Conservation (phyloP, 2,888 invertebrate genomes). For the Meiosimyza decipiens region DNA sequence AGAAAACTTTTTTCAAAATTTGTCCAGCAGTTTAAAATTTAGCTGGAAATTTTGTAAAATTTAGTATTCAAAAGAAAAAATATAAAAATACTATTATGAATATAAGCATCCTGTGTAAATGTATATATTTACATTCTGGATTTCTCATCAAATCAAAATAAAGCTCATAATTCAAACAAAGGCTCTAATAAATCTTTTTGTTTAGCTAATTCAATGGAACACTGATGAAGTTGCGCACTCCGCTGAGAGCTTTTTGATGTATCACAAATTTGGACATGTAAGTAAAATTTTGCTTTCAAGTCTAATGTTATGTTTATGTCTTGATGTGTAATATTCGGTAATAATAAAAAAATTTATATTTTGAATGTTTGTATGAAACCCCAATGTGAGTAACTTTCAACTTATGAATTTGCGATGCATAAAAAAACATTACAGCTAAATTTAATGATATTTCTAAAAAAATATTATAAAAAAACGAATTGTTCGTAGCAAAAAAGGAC, state of each 20-base stretch:
- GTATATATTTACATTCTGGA: too few relatives aligned
- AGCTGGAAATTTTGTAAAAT: too few relatives aligned
- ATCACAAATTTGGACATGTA: constrained; percentile 93
- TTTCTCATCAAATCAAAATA: too few relatives aligned
- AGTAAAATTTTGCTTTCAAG: constrained; percentile 67
- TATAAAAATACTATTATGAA: too few relatives aligned
- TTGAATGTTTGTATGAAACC: constrained; percentile 25
- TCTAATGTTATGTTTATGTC: not conserved
- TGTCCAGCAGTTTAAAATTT: too few relatives aligned
- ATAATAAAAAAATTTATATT: constrained; percentile 24
- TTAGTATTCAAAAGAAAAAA: too few relatives aligned
- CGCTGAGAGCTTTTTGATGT: constrained; percentile 87
- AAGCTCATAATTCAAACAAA: too few relatives aligned
- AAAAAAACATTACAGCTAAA: not conserved
- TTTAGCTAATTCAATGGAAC: constrained; percentile 83
- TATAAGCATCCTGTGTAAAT: too few relatives aligned
- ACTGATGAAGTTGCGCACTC: constrained; percentile 86
- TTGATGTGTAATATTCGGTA: constrained; percentile 11
- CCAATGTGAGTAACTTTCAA: constrained; percentile 15
- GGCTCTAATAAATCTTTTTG: constrained; percentile 40
- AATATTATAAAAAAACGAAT: too few relatives aligned
- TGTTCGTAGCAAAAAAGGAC: too few relatives aligned
- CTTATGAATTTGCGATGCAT: constrained; percentile 23
- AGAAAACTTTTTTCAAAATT: too few relatives aligned
- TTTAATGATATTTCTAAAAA: too few relatives aligned